These are phyloP conservation scores for Endotricha flammealis DNA, from an alignment of 2,888 invertebrate species.

Conservation along the genomic window DNA sequence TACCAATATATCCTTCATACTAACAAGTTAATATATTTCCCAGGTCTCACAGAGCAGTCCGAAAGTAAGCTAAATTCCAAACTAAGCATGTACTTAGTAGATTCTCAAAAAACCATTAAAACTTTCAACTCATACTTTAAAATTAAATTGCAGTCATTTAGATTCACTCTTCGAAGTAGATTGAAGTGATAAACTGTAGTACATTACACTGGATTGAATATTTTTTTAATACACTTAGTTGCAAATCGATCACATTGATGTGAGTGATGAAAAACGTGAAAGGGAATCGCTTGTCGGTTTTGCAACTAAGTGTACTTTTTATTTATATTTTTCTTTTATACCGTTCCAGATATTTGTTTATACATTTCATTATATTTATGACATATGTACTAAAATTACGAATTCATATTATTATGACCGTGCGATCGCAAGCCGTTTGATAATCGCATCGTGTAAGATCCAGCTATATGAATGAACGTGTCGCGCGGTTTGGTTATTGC, in stretches of 20 bases:
- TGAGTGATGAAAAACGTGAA: neutral
- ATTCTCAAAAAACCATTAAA: constrained; percentile 17
- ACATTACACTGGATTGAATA: constrained; percentile 50
- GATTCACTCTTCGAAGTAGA: constrained; percentile 5
- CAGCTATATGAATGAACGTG: no score
- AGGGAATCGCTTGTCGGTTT: neutral
- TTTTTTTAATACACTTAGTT: neutral
- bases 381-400: no score
- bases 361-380: neutral
- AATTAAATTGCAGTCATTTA: constrained; percentile 11
- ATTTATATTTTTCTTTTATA: constrained; percentile 12
- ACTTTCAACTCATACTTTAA: constrained; percentile 3
- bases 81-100: constrained; percentile 57
- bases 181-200: neutral
- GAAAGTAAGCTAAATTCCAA: constrained; percentile 65
- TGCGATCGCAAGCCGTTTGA: no score
- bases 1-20: constrained; percentile 34
- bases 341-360: constrained; percentile 14
- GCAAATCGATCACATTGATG: neutral
- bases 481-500: no score
- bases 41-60: constrained; percentile 74
- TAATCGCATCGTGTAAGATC: no score
- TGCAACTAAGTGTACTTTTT: constrained; percentile 33
- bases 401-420: no score
- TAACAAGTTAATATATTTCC: constrained; percentile 66